Conservation (phyloP, 2,113 vertebrate genomes). For the Phyllopteryx taeniolatus region DNA sequence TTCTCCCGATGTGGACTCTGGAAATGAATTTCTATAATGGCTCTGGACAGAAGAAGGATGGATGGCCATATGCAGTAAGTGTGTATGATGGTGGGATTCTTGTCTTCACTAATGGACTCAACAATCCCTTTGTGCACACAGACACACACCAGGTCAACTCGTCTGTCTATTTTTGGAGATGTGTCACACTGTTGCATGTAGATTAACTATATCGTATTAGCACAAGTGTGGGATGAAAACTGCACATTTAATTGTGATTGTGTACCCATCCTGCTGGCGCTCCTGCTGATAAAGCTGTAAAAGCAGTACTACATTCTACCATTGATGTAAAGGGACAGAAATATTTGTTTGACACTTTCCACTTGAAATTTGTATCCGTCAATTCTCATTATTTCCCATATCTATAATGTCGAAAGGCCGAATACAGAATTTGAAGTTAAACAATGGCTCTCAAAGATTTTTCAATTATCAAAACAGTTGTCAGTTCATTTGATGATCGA, state of each 20-base stretch:
- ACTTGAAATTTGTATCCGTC: no score
- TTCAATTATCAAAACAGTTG: no score
- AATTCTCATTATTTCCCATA: no score
- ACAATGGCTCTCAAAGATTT: no score
- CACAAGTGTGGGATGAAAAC: neutral
- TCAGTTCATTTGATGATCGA: no score
- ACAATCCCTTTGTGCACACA: conserved; percentile 43
- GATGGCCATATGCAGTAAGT: conserved; percentile 43
- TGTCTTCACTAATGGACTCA: conserved; percentile 38
- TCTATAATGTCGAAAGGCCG: no score
- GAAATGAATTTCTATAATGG: conserved; percentile 61
- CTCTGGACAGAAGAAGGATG: conserved; percentile 59
- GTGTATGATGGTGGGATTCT: conserved; percentile 24
- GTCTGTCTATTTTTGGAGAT: neutral
- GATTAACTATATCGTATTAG: neutral
- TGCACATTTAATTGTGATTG: neutral
- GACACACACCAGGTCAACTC: conserved; percentile 6
- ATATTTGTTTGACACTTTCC: no score
- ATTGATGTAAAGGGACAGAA: no score
- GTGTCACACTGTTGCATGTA: neutral
- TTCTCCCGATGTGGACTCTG: conserved; percentile 43
- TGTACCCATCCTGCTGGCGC: neutral
- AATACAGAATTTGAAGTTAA: no score
- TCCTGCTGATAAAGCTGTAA: neutral
- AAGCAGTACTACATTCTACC: neutral